Evolutionary conservation across 2,113 vertebrate species (phyloP), one percentile per base, ranked within the genome.

Genomic region (Tenebrosternarchus preto): DNA sequence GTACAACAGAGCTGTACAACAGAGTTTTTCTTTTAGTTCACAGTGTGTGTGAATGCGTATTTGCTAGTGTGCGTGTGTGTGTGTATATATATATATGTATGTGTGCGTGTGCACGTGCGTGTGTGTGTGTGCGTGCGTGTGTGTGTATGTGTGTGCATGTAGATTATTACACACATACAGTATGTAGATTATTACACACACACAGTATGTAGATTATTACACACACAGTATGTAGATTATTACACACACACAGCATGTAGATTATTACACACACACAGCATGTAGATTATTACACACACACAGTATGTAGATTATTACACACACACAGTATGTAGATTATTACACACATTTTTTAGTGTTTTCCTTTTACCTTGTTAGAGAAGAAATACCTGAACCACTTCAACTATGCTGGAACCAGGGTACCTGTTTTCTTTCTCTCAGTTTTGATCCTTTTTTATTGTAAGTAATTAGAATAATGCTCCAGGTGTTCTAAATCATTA

Each of bases 401-500:
- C 59, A 80, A 68, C 81, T 75, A 79, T 79, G 78, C 20, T 53
- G 43, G 66, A 77, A 83, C 77, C 56, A 76, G 75, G 66, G 29
- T 72, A 29, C n/a, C n/a, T 22, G 53, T 64, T 59, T 57, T 76
- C 66, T 88, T 78, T 88, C 91, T 82, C 77, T 80, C 87, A 81
- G 87, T 83, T 90, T 90, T 86, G 57, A 82, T 77, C 88, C 87
- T 92, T 93, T 92, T 93, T 93, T 90, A 91, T 93, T 93, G 94
- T 94, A 91, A 90, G 90, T 93, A 95, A 94, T 92, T 96, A 95
- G 93, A 96, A 94, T 90, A 93, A 92, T 93, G 95, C 95, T 96
- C 94, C 91, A 89, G 90, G 93, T 94, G 92, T 93, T 91, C 91
- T 95, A 94, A 96, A 96, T 96, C 96, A 97, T 97, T 97, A 97